Conservation (phyloP, 2,888 invertebrate species). For the Neoascia interrupta region DNA sequence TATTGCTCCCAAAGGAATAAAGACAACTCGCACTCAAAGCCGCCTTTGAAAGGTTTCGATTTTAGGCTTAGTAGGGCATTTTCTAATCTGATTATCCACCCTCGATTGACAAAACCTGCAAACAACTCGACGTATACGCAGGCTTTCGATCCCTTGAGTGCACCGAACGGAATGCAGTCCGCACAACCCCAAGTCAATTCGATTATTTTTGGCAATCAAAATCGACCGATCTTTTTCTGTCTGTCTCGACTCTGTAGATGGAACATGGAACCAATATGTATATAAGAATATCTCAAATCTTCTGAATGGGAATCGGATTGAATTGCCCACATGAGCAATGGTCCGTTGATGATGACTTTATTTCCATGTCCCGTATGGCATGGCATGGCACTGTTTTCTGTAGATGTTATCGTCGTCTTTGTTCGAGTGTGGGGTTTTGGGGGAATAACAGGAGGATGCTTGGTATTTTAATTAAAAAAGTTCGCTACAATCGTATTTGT, state of each 20-base stretch:
- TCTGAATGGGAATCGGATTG: slow-evolving; percentile 14
- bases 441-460: background rate
- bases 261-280: background rate
- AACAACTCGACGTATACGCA: background rate
- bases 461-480: slow-evolving; percentile 56
- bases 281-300: background rate
- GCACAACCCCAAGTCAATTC: background rate
- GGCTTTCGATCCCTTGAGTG: slow-evolving; percentile 1
- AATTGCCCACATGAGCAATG: slow-evolving; percentile 11
- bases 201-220: slow-evolving; percentile 45
- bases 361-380: slow-evolving; percentile 41
- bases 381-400: slow-evolving; percentile 29
- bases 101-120: slow-evolving; percentile 17
- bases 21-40: background rate
- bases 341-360: slow-evolving; percentile 48
- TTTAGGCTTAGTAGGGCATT: no score
- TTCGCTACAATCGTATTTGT: slow-evolving; percentile 22
- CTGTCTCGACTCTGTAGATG: background rate
- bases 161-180: no score
- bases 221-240: slow-evolving; percentile 12
- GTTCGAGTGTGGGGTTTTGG: background rate
- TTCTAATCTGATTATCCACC: slow-evolving; percentile 13
- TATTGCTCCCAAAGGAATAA: background rate
- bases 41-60: no score
- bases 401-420: slow-evolving; percentile 27